These are phyloP conservation scores for Temnothorax nylanderi DNA, from an alignment of 1,140 invertebrate genomes.

Conservation along the genomic window DNA sequence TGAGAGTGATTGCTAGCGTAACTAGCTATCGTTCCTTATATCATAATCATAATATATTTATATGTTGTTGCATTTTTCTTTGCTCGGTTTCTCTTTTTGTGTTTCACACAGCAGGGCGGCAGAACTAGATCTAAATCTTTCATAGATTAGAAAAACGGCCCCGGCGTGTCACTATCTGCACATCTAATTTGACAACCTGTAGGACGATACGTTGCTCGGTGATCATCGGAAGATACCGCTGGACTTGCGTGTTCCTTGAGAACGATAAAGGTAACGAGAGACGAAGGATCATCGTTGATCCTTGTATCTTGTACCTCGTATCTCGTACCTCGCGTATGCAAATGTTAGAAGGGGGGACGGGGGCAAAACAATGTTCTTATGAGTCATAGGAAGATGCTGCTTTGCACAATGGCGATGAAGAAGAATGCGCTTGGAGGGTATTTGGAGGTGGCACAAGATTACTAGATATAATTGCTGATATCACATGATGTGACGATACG, in stretches of 20 bases:
- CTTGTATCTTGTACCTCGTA: neutral
- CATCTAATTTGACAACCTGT: neutral
- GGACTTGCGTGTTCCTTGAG: neutral
- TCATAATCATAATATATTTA: conserved; percentile 23
- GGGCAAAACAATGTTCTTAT: conserved; percentile 26
- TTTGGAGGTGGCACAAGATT: neutral
- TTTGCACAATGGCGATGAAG: neutral
- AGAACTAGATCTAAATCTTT: conserved; percentile 20
- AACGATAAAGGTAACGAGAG: conserved; percentile 23
- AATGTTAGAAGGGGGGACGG: neutral
- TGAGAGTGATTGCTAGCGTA: neutral
- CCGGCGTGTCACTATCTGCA: neutral
- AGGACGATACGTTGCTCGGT: neutral
- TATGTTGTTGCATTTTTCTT: conserved; percentile 19
- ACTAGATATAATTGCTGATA: neutral
- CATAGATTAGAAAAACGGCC: conserved; percentile 9
- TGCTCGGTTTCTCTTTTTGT: conserved; percentile 40
- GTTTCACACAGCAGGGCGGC: conserved; percentile 24
- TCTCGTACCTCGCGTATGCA: neutral
- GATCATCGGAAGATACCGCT: neutral
- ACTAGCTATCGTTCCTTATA: conserved; percentile 34
- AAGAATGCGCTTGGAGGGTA: neutral
- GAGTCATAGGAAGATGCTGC: conserved; percentile 21
- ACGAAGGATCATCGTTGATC: neutral
- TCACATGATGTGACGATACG: neutral